phyloP scores from a whole-genome alignment of 2,113 vertebrate genomes.

The Lagenorhynchus albirostris region DNA sequence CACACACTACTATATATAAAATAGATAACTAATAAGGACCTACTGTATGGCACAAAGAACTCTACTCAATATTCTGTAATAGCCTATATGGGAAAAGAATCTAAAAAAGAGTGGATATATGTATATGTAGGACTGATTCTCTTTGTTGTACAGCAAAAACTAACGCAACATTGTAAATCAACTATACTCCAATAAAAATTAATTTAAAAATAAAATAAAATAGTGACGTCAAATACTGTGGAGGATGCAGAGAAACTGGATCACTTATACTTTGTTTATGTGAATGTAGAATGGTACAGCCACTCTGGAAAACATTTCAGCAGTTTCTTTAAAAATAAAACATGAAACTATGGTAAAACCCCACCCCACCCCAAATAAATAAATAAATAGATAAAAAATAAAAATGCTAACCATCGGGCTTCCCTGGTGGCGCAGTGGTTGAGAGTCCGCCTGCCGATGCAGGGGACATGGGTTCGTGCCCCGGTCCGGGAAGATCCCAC shows the following conservation, averaged over 20 bases:
- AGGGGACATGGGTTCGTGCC: too few relatives aligned
- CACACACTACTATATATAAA: background rate
- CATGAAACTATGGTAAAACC: background rate
- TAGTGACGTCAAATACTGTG: background rate
- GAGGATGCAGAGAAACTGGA: background rate
- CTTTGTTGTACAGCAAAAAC: background rate
- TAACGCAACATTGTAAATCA: background rate
- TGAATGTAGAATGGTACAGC: background rate
- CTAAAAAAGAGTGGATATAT: background rate
- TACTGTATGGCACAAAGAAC: background rate
- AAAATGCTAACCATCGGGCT: background rate
- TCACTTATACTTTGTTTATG: background rate
- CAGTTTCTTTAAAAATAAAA: background rate
- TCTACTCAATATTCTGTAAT: background rate
- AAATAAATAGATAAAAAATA: background rate
- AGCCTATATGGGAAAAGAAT: background rate
- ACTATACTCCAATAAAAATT: background rate
- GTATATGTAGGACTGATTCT: background rate
- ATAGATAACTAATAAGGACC: background rate
- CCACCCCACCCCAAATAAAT: background rate
- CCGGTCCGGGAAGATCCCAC: too few relatives aligned
- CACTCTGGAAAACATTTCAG: background rate
- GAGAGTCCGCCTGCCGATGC: too few relatives aligned
- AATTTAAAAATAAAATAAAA: background rate
- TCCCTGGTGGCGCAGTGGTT: too few relatives aligned